phyloP scores from a whole-genome alignment of 2,888 invertebrate genomes.

The Cistogaster globosa region DNA sequence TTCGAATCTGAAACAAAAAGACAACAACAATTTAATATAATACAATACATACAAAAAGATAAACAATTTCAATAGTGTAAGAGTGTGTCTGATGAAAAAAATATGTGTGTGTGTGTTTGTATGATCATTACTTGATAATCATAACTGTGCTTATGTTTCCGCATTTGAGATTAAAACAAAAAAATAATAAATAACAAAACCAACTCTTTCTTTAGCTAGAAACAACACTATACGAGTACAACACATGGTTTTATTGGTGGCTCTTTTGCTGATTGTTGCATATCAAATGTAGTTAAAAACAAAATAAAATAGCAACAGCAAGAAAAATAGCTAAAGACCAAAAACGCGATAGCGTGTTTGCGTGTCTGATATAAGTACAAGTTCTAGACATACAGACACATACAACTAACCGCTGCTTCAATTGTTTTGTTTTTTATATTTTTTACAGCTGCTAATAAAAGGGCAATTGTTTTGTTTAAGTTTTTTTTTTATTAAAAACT shows the following conservation, averaged over 20 bases:
- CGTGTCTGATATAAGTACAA: slow-evolving; percentile 60
- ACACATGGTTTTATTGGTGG: slow-evolving; percentile 47
- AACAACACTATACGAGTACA: slow-evolving; percentile 31
- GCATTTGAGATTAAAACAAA: slow-evolving; percentile 66
- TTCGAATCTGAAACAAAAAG: slow-evolving; percentile 39
- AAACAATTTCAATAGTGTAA: background rate
- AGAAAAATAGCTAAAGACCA: slow-evolving; percentile 31
- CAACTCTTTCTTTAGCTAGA: slow-evolving; percentile 56
- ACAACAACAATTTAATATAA: slow-evolving; percentile 8
- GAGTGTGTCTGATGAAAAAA: slow-evolving; percentile 12
- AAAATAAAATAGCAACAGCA: slow-evolving; percentile 15
- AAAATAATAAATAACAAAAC: slow-evolving; percentile 8
- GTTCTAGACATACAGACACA: slow-evolving; percentile 42
- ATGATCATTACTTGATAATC: slow-evolving; percentile 64
- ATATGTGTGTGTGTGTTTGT: slow-evolving; percentile 1
- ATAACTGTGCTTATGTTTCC: slow-evolving; percentile 72
- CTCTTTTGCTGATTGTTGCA: slow-evolving; percentile 60
- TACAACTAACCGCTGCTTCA: slow-evolving; percentile 43
- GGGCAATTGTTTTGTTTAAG: slow-evolving; percentile 69
- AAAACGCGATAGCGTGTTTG: slow-evolving; percentile 69
- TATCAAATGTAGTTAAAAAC: slow-evolving; percentile 52
- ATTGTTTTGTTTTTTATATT: slow-evolving; percentile 48
- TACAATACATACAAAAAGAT: background rate
- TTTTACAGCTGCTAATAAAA: slow-evolving; percentile 68
- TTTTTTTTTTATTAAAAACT: slow-evolving; percentile 4